Evolutionary conservation across 92 coral and sea anemone species (phyloP).

Genomic region (Diadumene lineata): DNA sequence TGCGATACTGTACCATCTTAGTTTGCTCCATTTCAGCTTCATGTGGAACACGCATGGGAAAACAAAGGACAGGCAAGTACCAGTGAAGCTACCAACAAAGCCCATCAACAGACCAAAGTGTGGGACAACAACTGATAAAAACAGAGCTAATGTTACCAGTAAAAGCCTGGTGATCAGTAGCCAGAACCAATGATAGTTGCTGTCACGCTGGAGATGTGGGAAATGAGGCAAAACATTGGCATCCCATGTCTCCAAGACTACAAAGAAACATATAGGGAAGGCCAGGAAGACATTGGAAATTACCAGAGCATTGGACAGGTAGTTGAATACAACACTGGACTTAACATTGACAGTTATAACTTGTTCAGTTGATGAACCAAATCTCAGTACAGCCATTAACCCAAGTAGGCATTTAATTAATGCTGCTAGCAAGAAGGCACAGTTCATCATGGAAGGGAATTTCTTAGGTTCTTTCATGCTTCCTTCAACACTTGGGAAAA

Average conservation of each 20-base stretch:
- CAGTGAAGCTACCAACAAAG: slow-evolving; percentile 87
- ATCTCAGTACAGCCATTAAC: slow-evolving; percentile 72
- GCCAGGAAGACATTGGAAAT: slow-evolving; percentile 84
- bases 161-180: slow-evolving; percentile 62
- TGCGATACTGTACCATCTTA: slow-evolving; percentile 68
- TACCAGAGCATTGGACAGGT: slow-evolving; percentile 71
- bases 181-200: slow-evolving; percentile 83
- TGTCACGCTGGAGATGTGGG: slow-evolving; percentile 70
- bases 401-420: slow-evolving; percentile 71
- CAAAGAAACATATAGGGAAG: slow-evolving; percentile 81
- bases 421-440: slow-evolving; percentile 72
- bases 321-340: slow-evolving; percentile 62
- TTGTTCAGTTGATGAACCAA: slow-evolving; percentile 69
- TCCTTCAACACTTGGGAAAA: slow-evolving; percentile 89
- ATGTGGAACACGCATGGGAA: slow-evolving; percentile 88
- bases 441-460: slow-evolving; percentile 82
- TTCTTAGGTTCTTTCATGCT: slow-evolving; percentile 84
- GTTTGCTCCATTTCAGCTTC: slow-evolving; percentile 67
- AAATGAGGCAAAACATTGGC: slow-evolving; percentile 64
- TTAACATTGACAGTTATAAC: slow-evolving; percentile 84
- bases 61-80: slow-evolving; percentile 84
- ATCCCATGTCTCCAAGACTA: slow-evolving; percentile 85
- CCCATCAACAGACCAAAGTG: slow-evolving; percentile 93
- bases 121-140: slow-evolving; percentile 74
- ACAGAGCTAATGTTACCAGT: slow-evolving; percentile 73